Evolutionary conservation across 1,140 invertebrate species (phyloP), one percentile per base, ranked within the genome.

Genomic region (Lordiphosa collinella): DNA sequence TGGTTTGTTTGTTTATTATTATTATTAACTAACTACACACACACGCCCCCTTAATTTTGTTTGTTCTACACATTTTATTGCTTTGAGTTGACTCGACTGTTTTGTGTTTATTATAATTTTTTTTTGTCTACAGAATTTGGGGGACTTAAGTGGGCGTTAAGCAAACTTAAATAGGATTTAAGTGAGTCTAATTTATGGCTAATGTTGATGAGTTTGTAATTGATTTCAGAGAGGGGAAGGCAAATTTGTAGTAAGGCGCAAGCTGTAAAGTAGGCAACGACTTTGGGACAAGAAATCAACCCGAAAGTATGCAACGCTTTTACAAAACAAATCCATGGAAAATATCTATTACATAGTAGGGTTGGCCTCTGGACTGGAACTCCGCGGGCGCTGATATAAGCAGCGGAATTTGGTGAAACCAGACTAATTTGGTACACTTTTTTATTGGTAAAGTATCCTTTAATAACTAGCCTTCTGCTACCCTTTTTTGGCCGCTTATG

Each of bases 121-220:
- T 8, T 29, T 22, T 22, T 29, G 5, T 7, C 8, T 22, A 40
- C 32, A 18, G 38, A 37, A 51, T 18, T 34, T 31, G 29, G 62
- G 47, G 37, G 40, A 36, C 62, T 70, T 64, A 66, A 80, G 59
- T 43, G 36, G 71, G 75, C 71, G 75, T 82, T 82, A 80, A 71
- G 56, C 56, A 43, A 46, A 35, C 43, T 63, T 44, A 70, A 82
- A 71, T 66, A 32, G 62, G 53, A 62, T 53, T 55, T 18, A 52
- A 63, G 57, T 59, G 43, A 25, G 36, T 41, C 56, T 61, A 56
- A 82, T 84, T 82, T 78, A 82, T 63, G 73, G 49, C 37, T 51
- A 51, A 54, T 61, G 69, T 32, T 60, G 51, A 58, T 72, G 55
- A 14, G 16, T 55, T 55, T 41, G 25, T 67, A 56, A 61, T 67